phyloP scores from a whole-genome alignment of 2,888 invertebrate species.

The Eristalis arbustorum region DNA sequence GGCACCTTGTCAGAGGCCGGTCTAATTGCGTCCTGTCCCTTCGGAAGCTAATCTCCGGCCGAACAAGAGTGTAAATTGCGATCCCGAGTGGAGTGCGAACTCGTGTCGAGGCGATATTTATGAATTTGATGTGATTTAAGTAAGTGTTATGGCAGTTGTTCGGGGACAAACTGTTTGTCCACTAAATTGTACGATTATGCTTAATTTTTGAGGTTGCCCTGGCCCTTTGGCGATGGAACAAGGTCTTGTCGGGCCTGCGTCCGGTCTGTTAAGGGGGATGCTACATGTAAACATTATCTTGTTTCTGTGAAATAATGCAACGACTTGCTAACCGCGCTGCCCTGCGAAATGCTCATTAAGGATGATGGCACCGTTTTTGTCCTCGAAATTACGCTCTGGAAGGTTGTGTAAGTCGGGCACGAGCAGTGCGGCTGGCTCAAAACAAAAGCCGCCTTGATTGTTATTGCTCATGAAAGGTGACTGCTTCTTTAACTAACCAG shows the following conservation, averaged over 20 bases:
- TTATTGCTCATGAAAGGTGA: background rate
- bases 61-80: conserved; percentile 69
- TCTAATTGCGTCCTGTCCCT: conserved; percentile 67
- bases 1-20: conserved; percentile 69
- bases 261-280: conserved; percentile 23
- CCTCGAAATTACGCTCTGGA: background rate
- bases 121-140: conserved; percentile 69
- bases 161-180: conserved; percentile 63
- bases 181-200: conserved; percentile 64
- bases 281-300: conserved; percentile 65
- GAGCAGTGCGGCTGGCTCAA: background rate
- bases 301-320: conserved; percentile 51
- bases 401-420: background rate
- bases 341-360: conserved; percentile 47
- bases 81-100: conserved; percentile 64
- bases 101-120: conserved; percentile 66
- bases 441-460: background rate
- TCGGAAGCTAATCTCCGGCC: conserved; percentile 67
- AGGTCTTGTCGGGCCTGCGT: conserved; percentile 14
- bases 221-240: background rate
- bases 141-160: conserved; percentile 65
- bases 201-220: conserved; percentile 34
- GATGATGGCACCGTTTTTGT: conserved; percentile 1
- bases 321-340: conserved; percentile 38
- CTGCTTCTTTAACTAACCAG: background rate